These are phyloP conservation scores for Neodiprion virginianus DNA, from an alignment of 1,140 invertebrate genomes.

Conservation along the genomic window DNA sequence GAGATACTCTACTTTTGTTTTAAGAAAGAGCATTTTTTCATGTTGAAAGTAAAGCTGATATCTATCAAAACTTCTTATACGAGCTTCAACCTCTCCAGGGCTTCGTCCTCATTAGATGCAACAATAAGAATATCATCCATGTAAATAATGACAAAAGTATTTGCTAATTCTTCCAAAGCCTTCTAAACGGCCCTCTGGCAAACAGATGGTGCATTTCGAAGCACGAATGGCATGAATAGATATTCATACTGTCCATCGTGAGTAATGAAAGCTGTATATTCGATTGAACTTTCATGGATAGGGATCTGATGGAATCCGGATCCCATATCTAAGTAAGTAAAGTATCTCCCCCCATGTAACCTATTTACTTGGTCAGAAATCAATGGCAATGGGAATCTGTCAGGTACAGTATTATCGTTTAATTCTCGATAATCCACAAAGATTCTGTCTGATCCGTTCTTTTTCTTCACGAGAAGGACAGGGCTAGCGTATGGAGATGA, in stretches of 20 bases:
- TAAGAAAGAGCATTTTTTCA: constrained; percentile 17
- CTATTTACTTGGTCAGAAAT: too few relatives aligned
- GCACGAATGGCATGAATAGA: constrained; percentile 53
- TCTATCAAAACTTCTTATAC: too few relatives aligned
- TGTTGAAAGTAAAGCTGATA: too few relatives aligned
- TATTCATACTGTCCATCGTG: constrained; percentile 39
- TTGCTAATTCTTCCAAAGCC: constrained; percentile 18
- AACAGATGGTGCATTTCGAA: constrained; percentile 52
- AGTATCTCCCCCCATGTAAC: constrained; percentile 40
- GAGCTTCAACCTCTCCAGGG: too few relatives aligned
- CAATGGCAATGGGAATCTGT: too few relatives aligned
- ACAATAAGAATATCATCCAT: constrained; percentile 38
- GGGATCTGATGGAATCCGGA: constrained; percentile 60
- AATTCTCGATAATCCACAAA: constrained; percentile 55
- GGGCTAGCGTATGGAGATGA: constrained; percentile 36
- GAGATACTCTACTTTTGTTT: constrained; percentile 40
- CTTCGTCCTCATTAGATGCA: too few relatives aligned
- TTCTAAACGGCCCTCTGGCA: constrained; percentile 37
- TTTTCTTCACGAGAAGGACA: constrained; percentile 26
- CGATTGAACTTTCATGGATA: constrained; percentile 44
- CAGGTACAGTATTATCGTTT: constrained; percentile 43
- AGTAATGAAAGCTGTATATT: constrained; percentile 58
- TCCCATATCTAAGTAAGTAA: constrained; percentile 52
- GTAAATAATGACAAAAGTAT: constrained; percentile 18
- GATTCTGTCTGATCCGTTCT: constrained; percentile 48